These are phyloP conservation scores for Diacarnus erythraeanus DNA, from an alignment of 37 sponge, comb jelly and placozoan genomes.

Conservation along the genomic window DNA sequence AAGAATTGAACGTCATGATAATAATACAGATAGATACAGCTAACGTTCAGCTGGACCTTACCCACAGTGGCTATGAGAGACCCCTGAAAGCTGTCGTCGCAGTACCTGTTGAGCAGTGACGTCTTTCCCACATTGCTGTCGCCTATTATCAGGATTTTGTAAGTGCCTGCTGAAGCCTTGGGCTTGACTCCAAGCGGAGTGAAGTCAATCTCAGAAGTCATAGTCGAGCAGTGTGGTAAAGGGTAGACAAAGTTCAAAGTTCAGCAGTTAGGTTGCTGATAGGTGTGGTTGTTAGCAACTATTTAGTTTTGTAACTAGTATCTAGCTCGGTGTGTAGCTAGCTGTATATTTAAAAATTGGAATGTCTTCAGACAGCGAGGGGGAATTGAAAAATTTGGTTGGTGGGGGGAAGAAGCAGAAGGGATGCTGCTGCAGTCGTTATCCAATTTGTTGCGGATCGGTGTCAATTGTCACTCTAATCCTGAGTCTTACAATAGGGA, in stretches of 20 bases:
- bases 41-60: slow-evolving; percentile 12
- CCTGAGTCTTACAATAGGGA: neutral
- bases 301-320: too few relatives aligned
- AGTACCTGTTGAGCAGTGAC: slow-evolving; percentile 47
- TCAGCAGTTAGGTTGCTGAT: too few relatives aligned
- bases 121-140: slow-evolving; percentile 85
- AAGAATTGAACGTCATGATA: neutral
- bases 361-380: neutral
- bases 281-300: too few relatives aligned
- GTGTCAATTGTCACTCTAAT: neutral
- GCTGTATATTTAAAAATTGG: too few relatives aligned
- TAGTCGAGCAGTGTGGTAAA: too few relatives aligned
- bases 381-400: neutral
- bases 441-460: slow-evolving; percentile 1
- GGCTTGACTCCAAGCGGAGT: neutral
- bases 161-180: neutral
- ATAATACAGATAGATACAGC: neutral
- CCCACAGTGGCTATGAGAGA: slow-evolving; percentile 75
- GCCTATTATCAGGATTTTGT: slow-evolving; percentile 72
- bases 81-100: slow-evolving; percentile 47
- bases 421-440: slow-evolving; percentile 9
- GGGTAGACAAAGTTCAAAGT: too few relatives aligned
- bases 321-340: too few relatives aligned
- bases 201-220: neutral
- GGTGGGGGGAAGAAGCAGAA: neutral